phyloP scores from a whole-genome alignment of 1,140 invertebrate genomes.

The Grapholita molesta region DNA sequence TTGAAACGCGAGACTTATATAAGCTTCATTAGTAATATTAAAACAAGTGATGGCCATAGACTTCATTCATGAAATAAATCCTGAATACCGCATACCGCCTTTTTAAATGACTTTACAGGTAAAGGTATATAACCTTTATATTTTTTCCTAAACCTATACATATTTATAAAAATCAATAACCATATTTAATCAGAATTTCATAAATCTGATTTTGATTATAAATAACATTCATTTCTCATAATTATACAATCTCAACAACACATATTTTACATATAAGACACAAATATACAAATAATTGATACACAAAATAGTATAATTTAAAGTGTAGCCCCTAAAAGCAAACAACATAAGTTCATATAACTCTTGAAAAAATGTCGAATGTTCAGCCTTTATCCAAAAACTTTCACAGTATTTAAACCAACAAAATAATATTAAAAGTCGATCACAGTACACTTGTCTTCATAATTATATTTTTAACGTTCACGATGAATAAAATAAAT shows the following conservation, averaged over 20 bases:
- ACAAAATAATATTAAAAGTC: background rate
- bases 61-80: too few species aligned
- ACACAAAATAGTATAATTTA: background rate
- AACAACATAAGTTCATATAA: background rate
- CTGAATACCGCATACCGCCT: too few species aligned
- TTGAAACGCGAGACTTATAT: too few species aligned
- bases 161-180: background rate
- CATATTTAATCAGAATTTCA: background rate
- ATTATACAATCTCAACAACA: background rate
- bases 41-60: too few species aligned
- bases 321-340: background rate
- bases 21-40: too few species aligned
- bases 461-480: too few species aligned
- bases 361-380: background rate
- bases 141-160: background rate
- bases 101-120: too few species aligned
- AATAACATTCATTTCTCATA: background rate
- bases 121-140: too few species aligned
- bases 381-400: background rate
- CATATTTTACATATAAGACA: background rate
- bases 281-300: background rate
- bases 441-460: background rate
- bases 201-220: background rate
- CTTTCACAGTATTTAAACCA: background rate
- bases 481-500: too few species aligned